Evolutionary conservation across 2,113 vertebrate species (phyloP).

Genomic region (Pteronura brasiliensis): DNA sequence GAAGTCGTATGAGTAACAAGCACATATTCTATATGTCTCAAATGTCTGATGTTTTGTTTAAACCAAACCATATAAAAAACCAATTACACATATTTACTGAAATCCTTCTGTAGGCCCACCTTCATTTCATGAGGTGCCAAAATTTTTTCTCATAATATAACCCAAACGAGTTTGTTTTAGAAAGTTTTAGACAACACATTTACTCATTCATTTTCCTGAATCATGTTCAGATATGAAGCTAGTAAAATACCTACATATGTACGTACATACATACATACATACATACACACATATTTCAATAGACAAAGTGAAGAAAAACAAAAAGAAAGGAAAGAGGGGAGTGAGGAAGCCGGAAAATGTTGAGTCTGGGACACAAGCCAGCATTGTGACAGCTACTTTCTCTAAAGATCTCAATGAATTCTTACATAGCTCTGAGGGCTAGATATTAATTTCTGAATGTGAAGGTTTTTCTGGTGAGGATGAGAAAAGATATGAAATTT

Average conservation of each 20-base stretch:
- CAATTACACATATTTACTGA: neutral
- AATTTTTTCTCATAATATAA: neutral
- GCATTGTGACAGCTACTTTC: neutral
- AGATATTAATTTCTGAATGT: neutral
- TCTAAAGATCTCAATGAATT: neutral
- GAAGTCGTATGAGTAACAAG: neutral
- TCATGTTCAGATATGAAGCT: neutral
- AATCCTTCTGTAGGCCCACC: neutral
- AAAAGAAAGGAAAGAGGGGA: neutral
- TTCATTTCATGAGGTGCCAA: neutral
- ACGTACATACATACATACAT: neutral
- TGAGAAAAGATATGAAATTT: neutral
- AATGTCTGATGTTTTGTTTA: neutral
- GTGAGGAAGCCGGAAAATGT: neutral
- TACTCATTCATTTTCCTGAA: neutral
- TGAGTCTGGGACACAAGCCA: neutral
- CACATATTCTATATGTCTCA: neutral
- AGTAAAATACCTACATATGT: neutral
- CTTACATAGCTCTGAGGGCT: neutral
- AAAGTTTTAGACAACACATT: neutral
- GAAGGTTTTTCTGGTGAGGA: neutral
- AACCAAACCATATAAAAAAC: neutral
- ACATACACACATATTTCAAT: neutral
- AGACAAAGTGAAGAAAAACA: neutral
- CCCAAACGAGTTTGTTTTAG: neutral